Conservation (phyloP, 2,888 invertebrate species). For the Torymus texanus region DNA sequence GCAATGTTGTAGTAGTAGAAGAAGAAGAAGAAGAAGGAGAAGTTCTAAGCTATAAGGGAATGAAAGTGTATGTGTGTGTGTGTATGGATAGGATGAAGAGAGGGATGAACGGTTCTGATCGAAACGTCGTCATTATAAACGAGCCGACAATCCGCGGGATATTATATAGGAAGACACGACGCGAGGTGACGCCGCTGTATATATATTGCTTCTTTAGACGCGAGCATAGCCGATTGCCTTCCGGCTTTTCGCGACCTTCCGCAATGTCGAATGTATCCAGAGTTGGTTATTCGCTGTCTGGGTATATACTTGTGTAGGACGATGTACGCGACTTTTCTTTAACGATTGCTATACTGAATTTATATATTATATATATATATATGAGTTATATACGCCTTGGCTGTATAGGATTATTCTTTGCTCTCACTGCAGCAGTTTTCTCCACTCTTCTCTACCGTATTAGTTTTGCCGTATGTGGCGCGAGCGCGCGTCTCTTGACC, state of each 20-base stretch:
- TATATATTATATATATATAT: not conserved
- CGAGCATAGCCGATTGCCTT: slow-evolving; percentile 10
- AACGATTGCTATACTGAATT: slow-evolving; percentile 2
- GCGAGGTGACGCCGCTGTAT: slow-evolving; percentile 62
- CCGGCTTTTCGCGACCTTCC: slow-evolving; percentile 49
- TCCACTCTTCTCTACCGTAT: not conserved
- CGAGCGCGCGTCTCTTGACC: slow-evolving; percentile 11
- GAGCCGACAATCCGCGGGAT: slow-evolving; percentile 56
- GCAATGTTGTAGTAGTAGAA: no score
- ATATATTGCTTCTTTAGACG: slow-evolving; percentile 68
- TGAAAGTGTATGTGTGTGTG: not conserved
- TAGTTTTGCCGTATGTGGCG: slow-evolving; percentile 5
- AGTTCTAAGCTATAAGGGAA: no score
- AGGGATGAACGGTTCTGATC: slow-evolving; percentile 62
- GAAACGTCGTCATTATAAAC: slow-evolving; percentile 73
- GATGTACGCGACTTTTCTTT: slow-evolving; percentile 19
- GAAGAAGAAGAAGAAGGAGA: no score
- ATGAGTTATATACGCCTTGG: slow-evolving; percentile 24
- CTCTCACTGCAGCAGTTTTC: not conserved
- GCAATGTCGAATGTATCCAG: slow-evolving; percentile 24
- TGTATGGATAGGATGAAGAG: slow-evolving; percentile 14
- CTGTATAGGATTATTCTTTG: not conserved
- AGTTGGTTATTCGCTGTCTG: slow-evolving; percentile 19
- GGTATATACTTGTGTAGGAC: not conserved
- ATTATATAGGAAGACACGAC: no score